A percentile compares a stretch with the other conserved stretches of the same genome.
Evolutionary conservation across 2,113 vertebrate genomes (phyloP).

Genomic region (Arenaria interpres): DNA sequence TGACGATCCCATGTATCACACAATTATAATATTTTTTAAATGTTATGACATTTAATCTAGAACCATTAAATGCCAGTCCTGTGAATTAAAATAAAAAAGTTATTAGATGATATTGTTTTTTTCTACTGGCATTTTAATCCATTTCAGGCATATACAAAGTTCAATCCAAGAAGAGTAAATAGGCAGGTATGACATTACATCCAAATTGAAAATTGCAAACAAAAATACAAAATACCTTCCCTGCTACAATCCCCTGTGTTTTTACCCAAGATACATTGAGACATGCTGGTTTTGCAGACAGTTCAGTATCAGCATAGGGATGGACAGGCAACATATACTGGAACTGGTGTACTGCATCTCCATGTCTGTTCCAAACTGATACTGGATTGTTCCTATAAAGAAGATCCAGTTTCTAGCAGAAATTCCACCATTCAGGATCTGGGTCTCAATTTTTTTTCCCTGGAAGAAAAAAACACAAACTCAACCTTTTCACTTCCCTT

Average conservation of each 20-base stretch:
- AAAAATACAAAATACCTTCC: not conserved
- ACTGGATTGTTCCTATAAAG: not conserved
- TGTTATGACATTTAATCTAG: not conserved
- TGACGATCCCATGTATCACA: not conserved
- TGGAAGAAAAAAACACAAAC: not conserved
- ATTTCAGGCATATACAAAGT: not conserved
- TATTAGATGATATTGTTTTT: not conserved
- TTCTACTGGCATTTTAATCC: not conserved
- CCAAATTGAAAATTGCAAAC: not conserved
- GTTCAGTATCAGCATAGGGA: not conserved
- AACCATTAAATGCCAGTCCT: not conserved
- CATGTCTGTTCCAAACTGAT: not conserved
- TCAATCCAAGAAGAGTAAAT: not conserved
- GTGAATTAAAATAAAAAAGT: not conserved
- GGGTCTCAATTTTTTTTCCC: not conserved
- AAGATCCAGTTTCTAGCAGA: not conserved
- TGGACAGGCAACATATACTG: not conserved
- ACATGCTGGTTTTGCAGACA: not conserved
- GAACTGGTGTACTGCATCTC: not conserved
- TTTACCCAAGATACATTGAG: not conserved
- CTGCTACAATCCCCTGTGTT: not conserved
- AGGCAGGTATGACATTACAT: not conserved
- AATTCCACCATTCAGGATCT: not conserved
- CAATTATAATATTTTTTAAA: not conserved
- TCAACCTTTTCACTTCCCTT: not conserved